Percentiles rank a stretch among this genome's conserved stretches.
Conservation (phyloP, 2,888 invertebrate species). For the Napeogenes inachia region DNA sequence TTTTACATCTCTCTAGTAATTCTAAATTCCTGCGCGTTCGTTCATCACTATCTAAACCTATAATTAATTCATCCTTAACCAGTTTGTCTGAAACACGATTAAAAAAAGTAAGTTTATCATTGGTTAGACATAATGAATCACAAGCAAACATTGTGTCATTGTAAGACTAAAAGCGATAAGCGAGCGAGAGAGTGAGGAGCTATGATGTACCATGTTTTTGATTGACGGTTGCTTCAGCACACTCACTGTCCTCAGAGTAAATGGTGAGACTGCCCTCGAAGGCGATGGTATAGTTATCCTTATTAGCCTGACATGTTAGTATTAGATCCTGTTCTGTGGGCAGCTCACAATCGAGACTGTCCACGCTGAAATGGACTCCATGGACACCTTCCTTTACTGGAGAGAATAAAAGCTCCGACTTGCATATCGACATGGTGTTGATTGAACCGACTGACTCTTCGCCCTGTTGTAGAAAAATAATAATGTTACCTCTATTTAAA, state of each 20-base stretch:
- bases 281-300: constrained; percentile 96
- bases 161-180: constrained; percentile 15
- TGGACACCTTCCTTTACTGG: constrained; percentile 89
- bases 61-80: constrained; percentile 59
- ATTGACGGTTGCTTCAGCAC: constrained; percentile 74
- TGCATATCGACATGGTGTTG: constrained; percentile 92
- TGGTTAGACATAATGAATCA: constrained; percentile 47
- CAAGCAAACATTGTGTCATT: constrained; percentile 49
- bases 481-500: constrained; percentile 4
- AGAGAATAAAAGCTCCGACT: constrained; percentile 93
- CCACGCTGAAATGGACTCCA: constrained; percentile 90
- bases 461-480: constrained; percentile 61
- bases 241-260: constrained; percentile 91
- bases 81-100: constrained; percentile 67
- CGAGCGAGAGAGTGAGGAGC: too few relatives aligned
- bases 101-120: constrained; percentile 41
- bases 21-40: constrained; percentile 78
- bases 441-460: constrained; percentile 86
- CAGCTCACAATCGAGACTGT: constrained; percentile 92
- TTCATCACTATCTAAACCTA: constrained; percentile 71
- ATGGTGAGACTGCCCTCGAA: constrained; percentile 92
- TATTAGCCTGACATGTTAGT: constrained; percentile 93
- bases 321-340: constrained; percentile 90
- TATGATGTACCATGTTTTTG: constrained; percentile 65
- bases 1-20: constrained; percentile 75